Base-by-base conservation (phyloP, 2,113 vertebrate genomes). In the Microcebus griseorufus region DNA sequence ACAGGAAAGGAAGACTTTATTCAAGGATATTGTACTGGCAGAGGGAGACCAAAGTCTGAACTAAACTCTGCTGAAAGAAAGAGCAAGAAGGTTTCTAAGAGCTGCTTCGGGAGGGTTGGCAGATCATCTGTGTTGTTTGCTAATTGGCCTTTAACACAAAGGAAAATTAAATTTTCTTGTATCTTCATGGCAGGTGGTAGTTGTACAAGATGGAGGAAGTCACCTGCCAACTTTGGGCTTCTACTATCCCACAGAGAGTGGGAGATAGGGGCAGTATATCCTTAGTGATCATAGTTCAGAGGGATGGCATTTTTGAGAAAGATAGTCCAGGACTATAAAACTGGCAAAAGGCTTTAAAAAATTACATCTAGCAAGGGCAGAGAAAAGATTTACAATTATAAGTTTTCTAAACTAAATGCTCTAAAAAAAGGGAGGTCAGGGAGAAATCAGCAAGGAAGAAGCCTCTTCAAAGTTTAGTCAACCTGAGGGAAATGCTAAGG, bases 71-170 rank as follows among this genome's bases (percentile, higher is more conserved):
- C 3, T 42, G 55, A 64, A 45, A 72, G 29, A 53, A 67, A 75
- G 5, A 70, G 25, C 2, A 39, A 12, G 25, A 14, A 2, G 6
- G 45, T 82, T 87, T 64, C 34, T 88, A 51, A 62, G 53, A 76
- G 11, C 29, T 60, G 42, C 6, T 6, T 42, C 1, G 1, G 9
- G 48, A 17, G 32, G 14, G 18, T 0, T 53, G 79, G 6, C n/a
- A 58, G 20, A 51, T 20, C 53, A 78, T 18, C 6, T 89, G 48
- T 32, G 32, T 65, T 60, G 45, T 67, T 83, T 29, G 69, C n/a
- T 92, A 82, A 70, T 7, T 94, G 55, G 18, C 32, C 72, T 96
- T 79, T 55, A 55, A 58, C 55, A 16, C 3, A 73, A 48, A 78
- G 6, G 8, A 65, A 60, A 70, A 70, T 20, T 62, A 79, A 70